Conservation (phyloP, 1,140 invertebrate genomes). For the Drosophila sp. region DNA sequence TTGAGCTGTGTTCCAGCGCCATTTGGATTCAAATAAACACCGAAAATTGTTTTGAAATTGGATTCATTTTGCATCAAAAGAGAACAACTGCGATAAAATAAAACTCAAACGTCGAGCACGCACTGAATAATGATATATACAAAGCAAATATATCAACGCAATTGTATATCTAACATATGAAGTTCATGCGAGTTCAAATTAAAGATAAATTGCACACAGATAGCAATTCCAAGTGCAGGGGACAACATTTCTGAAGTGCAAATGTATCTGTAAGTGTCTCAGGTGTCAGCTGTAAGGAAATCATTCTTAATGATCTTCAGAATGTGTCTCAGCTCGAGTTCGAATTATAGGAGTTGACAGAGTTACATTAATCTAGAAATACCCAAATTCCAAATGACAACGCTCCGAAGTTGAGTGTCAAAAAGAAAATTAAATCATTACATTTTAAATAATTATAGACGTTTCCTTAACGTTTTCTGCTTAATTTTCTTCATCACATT, state of each 20-base stretch:
- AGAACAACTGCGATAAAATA: constrained; percentile 21
- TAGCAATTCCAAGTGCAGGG: constrained; percentile 31
- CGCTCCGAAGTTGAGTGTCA: too few relatives aligned
- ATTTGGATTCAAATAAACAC: constrained; percentile 47
- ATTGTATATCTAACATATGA: constrained; percentile 5
- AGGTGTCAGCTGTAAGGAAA: constrained; percentile 24
- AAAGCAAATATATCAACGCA: constrained; percentile 24
- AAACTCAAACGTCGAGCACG: constrained; percentile 33
- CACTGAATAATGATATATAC: constrained; percentile 49
- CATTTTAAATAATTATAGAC: not conserved
- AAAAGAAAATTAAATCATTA: too few relatives aligned
- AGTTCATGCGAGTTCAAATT: constrained; percentile 36
- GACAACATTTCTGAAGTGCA: not conserved
- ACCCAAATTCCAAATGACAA: too few relatives aligned
- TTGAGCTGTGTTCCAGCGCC: constrained; percentile 23
- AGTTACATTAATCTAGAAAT: too few relatives aligned
- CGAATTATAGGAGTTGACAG: constrained; percentile 21
- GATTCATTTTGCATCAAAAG: constrained; percentile 46
- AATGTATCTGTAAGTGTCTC: constrained; percentile 19
- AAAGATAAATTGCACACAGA: constrained; percentile 36
- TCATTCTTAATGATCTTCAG: constrained; percentile 7
- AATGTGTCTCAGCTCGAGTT: constrained; percentile 2
- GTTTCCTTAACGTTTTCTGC: not conserved
- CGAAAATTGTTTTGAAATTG: constrained; percentile 46
- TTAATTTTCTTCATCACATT: too few relatives aligned